Evolutionary conservation across 37 sponge, comb jelly and placozoan species (phyloP).

Genomic region (Oopsacas minuta): DNA sequence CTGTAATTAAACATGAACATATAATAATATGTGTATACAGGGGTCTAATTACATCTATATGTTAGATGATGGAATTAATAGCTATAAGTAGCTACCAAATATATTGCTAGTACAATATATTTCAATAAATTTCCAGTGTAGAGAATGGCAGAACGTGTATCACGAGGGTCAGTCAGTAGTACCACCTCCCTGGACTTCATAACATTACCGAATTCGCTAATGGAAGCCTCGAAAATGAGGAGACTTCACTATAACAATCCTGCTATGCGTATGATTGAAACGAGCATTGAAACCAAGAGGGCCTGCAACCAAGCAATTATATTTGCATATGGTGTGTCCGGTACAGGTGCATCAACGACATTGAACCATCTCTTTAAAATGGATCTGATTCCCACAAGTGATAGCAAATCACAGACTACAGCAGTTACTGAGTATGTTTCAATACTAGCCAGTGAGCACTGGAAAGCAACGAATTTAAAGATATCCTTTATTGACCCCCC

Average conservation of each 20-base stretch:
- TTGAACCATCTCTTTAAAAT: neutral
- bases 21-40: too few species aligned
- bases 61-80: too few species aligned
- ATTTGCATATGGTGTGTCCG: neutral
- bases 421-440: slow-evolving; percentile 4
- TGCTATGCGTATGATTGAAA: neutral
- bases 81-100: neutral
- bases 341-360: neutral
- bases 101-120: too few species aligned
- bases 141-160: neutral
- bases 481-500: neutral
- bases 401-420: neutral
- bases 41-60: too few species aligned
- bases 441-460: neutral
- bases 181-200: neutral
- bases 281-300: neutral
- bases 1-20: too few species aligned
- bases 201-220: neutral
- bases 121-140: too few species aligned
- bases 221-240: neutral
- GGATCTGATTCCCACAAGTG: neutral
- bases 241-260: neutral
- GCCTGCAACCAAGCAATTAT: neutral
- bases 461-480: neutral
- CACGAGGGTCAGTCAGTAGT: neutral